Conservation (phyloP, 2,113 vertebrate species). For the Microtus richardsoni region DNA sequence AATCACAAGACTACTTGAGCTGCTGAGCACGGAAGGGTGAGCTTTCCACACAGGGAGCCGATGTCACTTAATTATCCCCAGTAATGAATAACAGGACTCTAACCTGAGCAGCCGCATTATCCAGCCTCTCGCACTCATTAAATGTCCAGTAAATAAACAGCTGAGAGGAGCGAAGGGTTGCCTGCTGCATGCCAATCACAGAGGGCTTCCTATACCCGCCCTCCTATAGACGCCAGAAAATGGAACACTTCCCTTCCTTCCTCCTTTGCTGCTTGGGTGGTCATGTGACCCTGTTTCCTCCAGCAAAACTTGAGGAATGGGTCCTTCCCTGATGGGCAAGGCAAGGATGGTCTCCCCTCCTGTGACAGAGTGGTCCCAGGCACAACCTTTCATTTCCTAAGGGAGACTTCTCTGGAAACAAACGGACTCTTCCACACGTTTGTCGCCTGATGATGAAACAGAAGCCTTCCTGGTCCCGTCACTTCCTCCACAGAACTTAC, state of each 20-base stretch:
- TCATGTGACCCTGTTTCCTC: not conserved
- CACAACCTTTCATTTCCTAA: not conserved
- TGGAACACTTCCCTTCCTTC: not conserved
- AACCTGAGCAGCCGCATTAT: not conserved
- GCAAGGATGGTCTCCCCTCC: not conserved
- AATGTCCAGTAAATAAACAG: not conserved
- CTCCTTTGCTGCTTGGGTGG: not conserved
- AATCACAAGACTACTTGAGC: not conserved
- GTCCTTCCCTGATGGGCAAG: not conserved
- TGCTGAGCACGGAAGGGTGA: not conserved
- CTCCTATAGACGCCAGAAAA: too few relatives aligned
- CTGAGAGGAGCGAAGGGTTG: not conserved
- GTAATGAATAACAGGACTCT: not conserved
- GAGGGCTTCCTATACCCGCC: not conserved
- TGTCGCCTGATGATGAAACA: slow-evolving; percentile 50
- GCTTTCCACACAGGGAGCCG: not conserved
- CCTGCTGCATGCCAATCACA: too few relatives aligned
- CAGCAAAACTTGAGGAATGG: accelerated
- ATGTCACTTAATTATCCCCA: slow-evolving; percentile 12
- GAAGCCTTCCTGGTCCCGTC: slow-evolving; percentile 58
- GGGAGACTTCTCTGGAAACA: slow-evolving; percentile 23
- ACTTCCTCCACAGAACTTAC: slow-evolving; percentile 50
- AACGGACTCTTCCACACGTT: not conserved
- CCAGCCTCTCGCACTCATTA: not conserved
- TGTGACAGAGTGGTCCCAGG: not conserved